These are phyloP conservation scores for Cerceris ruficornis DNA, from an alignment of 2,888 invertebrate species.

Conservation along the genomic window DNA sequence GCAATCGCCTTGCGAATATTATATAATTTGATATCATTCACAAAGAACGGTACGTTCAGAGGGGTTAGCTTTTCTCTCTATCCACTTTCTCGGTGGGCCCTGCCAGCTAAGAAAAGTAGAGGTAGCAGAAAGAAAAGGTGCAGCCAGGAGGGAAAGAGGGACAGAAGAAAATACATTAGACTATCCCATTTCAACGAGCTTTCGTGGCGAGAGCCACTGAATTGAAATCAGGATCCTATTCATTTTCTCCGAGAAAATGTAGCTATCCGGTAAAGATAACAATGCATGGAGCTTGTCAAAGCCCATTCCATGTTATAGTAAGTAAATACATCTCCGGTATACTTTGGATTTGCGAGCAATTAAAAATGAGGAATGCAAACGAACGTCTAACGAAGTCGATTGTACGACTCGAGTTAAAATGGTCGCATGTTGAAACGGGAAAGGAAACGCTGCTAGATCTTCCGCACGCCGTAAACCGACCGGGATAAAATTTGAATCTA, in stretches of 20 bases:
- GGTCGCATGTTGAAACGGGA: conserved; percentile 6
- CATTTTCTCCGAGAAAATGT: conserved; percentile 41
- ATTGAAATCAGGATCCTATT: conserved; percentile 60
- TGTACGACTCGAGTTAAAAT: conserved; percentile 15
- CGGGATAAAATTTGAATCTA: conserved; percentile 14
- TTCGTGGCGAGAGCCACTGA: conserved; percentile 37
- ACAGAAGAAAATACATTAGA: conserved; percentile 24
- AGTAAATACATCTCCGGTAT: conserved; percentile 19
- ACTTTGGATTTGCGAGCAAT: conserved; percentile 41
- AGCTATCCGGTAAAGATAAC: conserved; percentile 26
- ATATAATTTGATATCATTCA: too few relatives aligned
- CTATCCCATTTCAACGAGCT: conserved; percentile 34
- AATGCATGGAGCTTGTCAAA: conserved; percentile 33
- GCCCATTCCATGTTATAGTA: neutral
- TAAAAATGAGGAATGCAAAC: conserved; percentile 45
- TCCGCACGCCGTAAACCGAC: conserved; percentile 13
- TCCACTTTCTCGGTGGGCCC: neutral
- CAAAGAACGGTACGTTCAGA: too few relatives aligned
- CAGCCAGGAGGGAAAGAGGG: neutral
- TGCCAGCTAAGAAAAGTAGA: neutral
- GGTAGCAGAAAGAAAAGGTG: neutral
- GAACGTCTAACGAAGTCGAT: conserved; percentile 51
- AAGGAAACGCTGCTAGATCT: conserved; percentile 3
- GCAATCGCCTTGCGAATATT: too few relatives aligned
- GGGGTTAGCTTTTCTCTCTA: neutral